These are phyloP conservation scores for Enteromius radiatus DNA, from an alignment of 2,797 vertebrate genomes.

Conservation along the genomic window DNA sequence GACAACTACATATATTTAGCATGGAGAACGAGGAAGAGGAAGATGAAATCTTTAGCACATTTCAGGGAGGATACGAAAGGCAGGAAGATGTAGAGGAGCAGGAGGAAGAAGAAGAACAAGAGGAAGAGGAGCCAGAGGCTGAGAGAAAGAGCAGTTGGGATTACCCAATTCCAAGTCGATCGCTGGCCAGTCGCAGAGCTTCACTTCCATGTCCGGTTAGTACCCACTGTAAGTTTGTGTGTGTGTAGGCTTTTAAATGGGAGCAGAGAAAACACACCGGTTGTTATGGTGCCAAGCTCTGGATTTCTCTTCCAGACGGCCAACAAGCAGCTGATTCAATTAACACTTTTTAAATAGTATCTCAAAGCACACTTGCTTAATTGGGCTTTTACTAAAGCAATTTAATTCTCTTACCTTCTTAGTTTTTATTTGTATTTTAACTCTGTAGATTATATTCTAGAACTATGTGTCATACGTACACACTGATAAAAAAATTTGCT, in stretches of 20 bases:
- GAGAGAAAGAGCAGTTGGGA: slow-evolving; percentile 67
- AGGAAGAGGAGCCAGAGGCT: slow-evolving; percentile 67
- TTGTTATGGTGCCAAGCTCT: background rate
- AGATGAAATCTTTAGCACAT: slow-evolving; percentile 84
- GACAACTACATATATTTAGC: slow-evolving; percentile 5
- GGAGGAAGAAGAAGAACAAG: slow-evolving; percentile 71
- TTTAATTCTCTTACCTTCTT: background rate
- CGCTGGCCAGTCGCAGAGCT: slow-evolving; percentile 73
- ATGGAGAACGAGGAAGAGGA: slow-evolving; percentile 87
- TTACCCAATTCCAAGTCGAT: slow-evolving; percentile 38
- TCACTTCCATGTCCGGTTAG: slow-evolving; percentile 78
- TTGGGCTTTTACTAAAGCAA: background rate
- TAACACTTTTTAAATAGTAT: slow-evolving; percentile 15
- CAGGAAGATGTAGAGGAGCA: slow-evolving; percentile 74
- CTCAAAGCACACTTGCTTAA: slow-evolving; percentile 6
- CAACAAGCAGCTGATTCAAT: background rate
- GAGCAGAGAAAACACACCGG: background rate
- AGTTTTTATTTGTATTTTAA: background rate
- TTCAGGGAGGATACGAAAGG: slow-evolving; percentile 86
- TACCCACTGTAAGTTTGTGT: background rate
- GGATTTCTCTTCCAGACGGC: background rate
- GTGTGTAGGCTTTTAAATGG: background rate
- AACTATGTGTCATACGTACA: background rate
- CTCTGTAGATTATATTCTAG: background rate
- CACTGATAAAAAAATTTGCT: background rate